Base-by-base conservation (phyloP, 2,888 invertebrate species). In the Athalia rosae region DNA sequence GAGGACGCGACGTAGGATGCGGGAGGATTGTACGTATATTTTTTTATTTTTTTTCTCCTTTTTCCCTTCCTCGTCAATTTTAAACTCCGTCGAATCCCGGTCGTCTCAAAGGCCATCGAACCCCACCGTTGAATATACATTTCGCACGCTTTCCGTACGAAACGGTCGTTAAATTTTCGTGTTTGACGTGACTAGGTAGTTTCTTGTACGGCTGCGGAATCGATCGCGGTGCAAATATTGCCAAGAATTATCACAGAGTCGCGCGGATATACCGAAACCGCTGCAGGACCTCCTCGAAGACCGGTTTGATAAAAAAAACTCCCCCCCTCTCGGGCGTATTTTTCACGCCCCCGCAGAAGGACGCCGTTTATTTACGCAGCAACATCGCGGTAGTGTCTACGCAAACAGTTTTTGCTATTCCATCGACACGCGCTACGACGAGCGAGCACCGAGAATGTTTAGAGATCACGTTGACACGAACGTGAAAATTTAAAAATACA, bases 401-500 rank as follows among this genome's bases (percentile, higher is more conserved):
- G 71, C 58, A 71, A 71, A 71, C 71, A 71, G 58, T 71, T 71
- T 71, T 71, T 58, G 71, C 71, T 58, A 71, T 71, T 45, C 71
- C 71, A 41, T 8, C 41, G 56, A 71, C 71, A 71, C 71, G 71
- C 71, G 71, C 45, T 43, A 56, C 41, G 28, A 28, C 28, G 71
- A 53, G 28, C 67, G 71, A 56, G 71, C n/a, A n/a, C 53, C 58
- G 69, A 69, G 71, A 71, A 71, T 71, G 71, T 71, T 71, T 71
- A 58, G 71, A 71, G 71, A 71, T 58, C 56, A 71, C 71, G 71
- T 71, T 71, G 71, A 71, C 71, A 71, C 71, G 58, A 58, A 71
- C 71, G 71, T 71, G 71, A 71, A 71, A 71, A 71, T 71, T 71
- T 71, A 43, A 71, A 71, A 71, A 58, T 71, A 71, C 71, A 71